These are phyloP conservation scores for Bemisia tabaci DNA, from an alignment of 1,140 invertebrate genomes.

Conservation along the genomic window DNA sequence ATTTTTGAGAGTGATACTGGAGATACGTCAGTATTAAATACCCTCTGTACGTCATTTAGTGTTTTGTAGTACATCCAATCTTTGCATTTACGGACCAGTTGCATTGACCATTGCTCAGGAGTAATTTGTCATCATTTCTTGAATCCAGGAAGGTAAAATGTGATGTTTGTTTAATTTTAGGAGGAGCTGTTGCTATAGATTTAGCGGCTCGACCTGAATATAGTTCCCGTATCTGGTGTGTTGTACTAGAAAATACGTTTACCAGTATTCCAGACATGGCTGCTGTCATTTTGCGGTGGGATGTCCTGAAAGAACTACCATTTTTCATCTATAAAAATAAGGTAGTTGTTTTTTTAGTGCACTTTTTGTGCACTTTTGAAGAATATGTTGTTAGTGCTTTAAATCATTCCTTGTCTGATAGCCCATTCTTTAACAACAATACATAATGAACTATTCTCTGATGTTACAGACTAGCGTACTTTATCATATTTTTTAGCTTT, in stretches of 20 bases:
- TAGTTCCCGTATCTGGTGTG: slow-evolving; percentile 58
- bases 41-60: too few species aligned
- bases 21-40: too few species aligned
- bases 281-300: slow-evolving; percentile 52
- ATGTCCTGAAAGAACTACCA: slow-evolving; percentile 54
- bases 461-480: too few species aligned
- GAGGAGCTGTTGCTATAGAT: slow-evolving; percentile 76
- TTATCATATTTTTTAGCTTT: too few species aligned
- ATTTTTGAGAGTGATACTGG: too few species aligned
- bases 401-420: background rate
- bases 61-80: too few species aligned
- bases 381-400: background rate
- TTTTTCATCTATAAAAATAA: slow-evolving; percentile 69
- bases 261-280: slow-evolving; percentile 89
- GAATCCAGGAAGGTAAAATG: too few species aligned
- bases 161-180: too few species aligned
- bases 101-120: too few species aligned
- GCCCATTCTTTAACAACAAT: slow-evolving; percentile 1
- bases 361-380: slow-evolving; percentile 4
- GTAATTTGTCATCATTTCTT: too few species aligned
- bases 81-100: too few species aligned
- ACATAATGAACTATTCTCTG: too few species aligned
- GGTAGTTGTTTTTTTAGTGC: slow-evolving; percentile 33
- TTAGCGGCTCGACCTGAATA: slow-evolving; percentile 58
- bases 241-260: slow-evolving; percentile 90